These are phyloP conservation scores for Colius striatus DNA, from an alignment of 2,113 vertebrate species.

Conservation along the genomic window DNA sequence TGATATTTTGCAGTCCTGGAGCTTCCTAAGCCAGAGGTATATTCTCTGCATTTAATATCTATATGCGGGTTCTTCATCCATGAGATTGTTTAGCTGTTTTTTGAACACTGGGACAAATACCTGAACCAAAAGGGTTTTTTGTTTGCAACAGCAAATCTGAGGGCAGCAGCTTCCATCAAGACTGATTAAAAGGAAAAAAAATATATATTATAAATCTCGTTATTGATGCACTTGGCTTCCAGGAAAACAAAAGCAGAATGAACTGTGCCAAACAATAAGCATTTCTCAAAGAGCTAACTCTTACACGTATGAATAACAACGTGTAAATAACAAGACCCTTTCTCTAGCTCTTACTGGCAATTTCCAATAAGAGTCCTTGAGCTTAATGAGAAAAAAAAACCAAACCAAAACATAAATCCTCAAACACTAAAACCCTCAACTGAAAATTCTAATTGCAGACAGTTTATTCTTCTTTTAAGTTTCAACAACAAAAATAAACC, in stretches of 20 bases:
- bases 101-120: neutral
- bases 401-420: neutral
- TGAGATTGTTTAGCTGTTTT: neutral
- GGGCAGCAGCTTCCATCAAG: neutral
- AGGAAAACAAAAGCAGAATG: neutral
- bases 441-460: neutral
- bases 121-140: neutral
- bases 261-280: neutral
- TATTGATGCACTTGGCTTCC: neutral
- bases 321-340: neutral
- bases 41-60: neutral
- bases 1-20: neutral
- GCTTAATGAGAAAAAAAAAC: neutral
- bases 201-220: neutral
- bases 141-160: neutral
- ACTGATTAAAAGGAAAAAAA: neutral
- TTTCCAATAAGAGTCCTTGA: neutral
- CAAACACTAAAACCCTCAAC: neutral
- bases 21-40: neutral
- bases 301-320: neutral
- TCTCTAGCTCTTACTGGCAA: neutral
- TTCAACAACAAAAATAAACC: neutral
- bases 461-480: neutral
- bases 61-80: neutral
- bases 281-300: neutral